phyloP scores from a whole-genome alignment of 1,140 invertebrate species.

The Ceratoteleas bidentatus region DNA sequence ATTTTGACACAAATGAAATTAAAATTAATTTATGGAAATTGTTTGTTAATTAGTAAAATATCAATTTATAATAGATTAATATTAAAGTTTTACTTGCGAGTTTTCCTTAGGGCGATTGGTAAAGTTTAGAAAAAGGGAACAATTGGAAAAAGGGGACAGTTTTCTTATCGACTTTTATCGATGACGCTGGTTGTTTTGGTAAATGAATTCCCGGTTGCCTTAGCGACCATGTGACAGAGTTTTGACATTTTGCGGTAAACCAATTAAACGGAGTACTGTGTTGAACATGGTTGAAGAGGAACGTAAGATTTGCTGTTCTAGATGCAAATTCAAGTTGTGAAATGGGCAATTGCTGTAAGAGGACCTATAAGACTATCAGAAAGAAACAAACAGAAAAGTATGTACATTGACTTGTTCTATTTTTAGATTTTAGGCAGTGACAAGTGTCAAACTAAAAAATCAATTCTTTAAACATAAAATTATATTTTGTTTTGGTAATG shows the following conservation, averaged over 20 bases:
- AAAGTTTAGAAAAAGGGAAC: background rate
- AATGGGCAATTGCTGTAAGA: constrained; percentile 63
- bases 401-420: background rate
- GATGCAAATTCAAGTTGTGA: constrained; percentile 28
- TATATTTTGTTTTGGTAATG: too few species aligned
- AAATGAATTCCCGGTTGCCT: constrained; percentile 20
- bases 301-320: constrained; percentile 27
- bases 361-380: constrained; percentile 38
- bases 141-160: background rate
- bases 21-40: too few species aligned
- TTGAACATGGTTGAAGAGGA: constrained; percentile 5
- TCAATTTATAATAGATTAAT: too few species aligned
- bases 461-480: too few species aligned
- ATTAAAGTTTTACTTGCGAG: too few species aligned
- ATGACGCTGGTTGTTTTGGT: constrained; percentile 31
- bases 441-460: too few species aligned
- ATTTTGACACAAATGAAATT: too few species aligned
- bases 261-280: constrained; percentile 21
- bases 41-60: too few species aligned
- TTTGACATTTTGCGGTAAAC: constrained; percentile 40
- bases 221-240: constrained; percentile 28
- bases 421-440: too few species aligned
- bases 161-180: constrained; percentile 35
- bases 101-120: too few species aligned
- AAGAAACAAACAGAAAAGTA: constrained; percentile 65